Evolutionary conservation across 2,113 vertebrate species (phyloP).

Genomic region (Podiceps cristatus): DNA sequence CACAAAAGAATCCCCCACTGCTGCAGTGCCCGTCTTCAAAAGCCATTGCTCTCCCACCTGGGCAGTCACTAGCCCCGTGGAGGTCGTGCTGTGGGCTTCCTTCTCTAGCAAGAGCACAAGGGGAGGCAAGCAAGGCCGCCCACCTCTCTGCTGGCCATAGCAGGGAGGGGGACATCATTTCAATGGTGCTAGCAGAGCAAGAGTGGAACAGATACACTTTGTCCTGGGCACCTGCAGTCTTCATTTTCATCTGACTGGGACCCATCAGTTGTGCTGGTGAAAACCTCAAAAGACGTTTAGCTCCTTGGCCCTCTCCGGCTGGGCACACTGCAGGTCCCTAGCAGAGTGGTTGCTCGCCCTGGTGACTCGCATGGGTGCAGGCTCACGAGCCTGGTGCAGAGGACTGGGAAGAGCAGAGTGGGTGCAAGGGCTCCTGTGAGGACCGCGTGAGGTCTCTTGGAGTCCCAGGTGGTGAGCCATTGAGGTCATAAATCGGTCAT

Average conservation of each 20-base stretch:
- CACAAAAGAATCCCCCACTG: not conserved
- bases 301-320: not conserved
- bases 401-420: not conserved
- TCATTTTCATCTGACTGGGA: not conserved
- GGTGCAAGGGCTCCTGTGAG: not conserved
- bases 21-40: not conserved
- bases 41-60: not conserved
- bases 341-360: not conserved
- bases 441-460: accelerated
- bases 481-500: not conserved
- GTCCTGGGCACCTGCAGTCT: not conserved
- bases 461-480: not conserved
- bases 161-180: not conserved
- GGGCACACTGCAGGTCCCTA: not conserved
- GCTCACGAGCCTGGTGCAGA: not conserved
- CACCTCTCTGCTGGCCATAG: not conserved
- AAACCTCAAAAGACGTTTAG: not conserved
- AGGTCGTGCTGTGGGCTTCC: not conserved
- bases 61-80: too few relatives aligned
- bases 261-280: not conserved
- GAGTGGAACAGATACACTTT: not conserved
- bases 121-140: not conserved
- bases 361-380: accelerated
- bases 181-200: accelerated
- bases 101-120: too few relatives aligned